Conservation (phyloP, 2,113 vertebrate species). For the Hyperopisus bebe region DNA sequence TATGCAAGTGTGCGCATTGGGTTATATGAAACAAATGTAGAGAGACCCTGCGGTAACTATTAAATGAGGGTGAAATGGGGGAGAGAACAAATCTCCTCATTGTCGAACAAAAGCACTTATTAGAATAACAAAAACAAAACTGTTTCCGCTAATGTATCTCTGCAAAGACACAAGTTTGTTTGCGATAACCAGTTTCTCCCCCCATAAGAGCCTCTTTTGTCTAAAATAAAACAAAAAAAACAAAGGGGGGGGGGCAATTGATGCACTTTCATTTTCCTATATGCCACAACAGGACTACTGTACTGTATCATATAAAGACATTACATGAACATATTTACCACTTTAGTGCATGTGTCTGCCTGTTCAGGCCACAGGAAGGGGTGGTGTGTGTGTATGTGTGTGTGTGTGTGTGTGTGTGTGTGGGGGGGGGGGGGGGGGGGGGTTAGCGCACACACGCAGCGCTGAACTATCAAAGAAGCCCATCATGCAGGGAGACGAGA, state of each 20-base stretch:
- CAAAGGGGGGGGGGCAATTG: background rate
- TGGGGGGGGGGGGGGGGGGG: background rate
- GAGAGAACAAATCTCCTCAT: background rate
- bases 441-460: background rate
- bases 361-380: background rate
- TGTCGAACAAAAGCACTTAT: background rate
- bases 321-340: background rate
- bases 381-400: too few relatives aligned
- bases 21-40: background rate
- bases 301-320: background rate
- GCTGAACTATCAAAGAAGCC: conserved; percentile 34
- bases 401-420: too few relatives aligned
- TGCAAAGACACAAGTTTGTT: background rate
- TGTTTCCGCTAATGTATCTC: background rate
- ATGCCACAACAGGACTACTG: background rate
- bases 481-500: conserved; percentile 54
- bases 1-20: background rate
- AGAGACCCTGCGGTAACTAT: background rate
- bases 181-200: background rate
- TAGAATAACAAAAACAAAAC: background rate
- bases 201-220: background rate
- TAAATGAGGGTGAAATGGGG: background rate
- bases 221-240: background rate
- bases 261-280: background rate
- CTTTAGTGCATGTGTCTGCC: background rate